Evolutionary conservation across 2,797 vertebrate species (phyloP).

Genomic region (Nyctalus aviator): DNA sequence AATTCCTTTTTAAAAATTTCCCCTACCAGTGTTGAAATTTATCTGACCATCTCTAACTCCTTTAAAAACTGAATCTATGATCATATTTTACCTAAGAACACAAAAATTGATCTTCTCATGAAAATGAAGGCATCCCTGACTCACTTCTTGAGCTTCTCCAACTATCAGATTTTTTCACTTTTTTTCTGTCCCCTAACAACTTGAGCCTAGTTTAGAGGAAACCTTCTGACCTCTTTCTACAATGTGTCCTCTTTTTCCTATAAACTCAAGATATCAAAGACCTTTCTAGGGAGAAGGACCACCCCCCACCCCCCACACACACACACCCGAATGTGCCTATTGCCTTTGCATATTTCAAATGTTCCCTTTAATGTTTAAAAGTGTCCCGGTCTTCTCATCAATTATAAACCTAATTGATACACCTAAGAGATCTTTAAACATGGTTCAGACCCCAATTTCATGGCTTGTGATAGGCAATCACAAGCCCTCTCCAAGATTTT

Average conservation of each 20-base stretch:
- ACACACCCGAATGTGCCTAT: accelerated
- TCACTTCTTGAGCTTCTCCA: not conserved
- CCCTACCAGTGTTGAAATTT: not conserved
- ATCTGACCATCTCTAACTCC: not conserved
- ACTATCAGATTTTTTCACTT: not conserved
- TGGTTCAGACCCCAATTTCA: not conserved
- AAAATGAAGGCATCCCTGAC: not conserved
- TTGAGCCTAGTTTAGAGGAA: not conserved
- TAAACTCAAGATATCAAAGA: not conserved
- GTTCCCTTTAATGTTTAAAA: not conserved
- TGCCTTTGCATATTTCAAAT: not conserved
- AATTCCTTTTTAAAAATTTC: accelerated
- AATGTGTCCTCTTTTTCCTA: not conserved
- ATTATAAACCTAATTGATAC: not conserved
- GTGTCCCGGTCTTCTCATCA: not conserved
- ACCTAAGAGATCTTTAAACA: slow-evolving; percentile 11
- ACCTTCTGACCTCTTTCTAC: not conserved
- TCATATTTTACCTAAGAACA: not conserved
- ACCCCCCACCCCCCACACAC: not conserved
- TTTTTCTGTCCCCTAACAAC: not conserved
- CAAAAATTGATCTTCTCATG: not conserved
- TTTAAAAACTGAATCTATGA: not conserved
- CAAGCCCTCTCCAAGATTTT: not conserved
- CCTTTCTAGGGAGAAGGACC: not conserved
- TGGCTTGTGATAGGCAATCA: not conserved